A percentile compares a stretch with the other conserved stretches of the same genome.
Evolutionary conservation across 1,140 invertebrate genomes (phyloP).

Genomic region (Choristoneura fumiferana): DNA sequence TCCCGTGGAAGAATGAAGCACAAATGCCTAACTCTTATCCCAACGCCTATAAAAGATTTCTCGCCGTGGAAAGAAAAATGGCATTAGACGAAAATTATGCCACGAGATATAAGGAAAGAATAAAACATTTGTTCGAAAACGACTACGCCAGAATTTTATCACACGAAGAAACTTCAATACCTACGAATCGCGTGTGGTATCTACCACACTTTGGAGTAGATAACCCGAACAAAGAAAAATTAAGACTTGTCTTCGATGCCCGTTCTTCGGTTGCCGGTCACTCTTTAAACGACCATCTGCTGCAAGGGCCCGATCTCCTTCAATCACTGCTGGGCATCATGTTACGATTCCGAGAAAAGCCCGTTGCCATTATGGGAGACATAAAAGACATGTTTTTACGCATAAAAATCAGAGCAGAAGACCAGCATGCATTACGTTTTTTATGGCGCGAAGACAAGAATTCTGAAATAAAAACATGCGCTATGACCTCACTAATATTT

Average conservation of each 20-base stretch:
- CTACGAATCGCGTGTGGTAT: not conserved
- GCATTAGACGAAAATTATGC: not conserved
- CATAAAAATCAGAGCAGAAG: not conserved
- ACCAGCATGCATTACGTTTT: not conserved
- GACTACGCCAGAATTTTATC: not conserved
- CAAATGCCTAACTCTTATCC: not conserved
- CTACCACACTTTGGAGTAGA: not conserved
- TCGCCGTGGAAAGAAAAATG: not conserved
- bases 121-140: not conserved
- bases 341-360: not conserved
- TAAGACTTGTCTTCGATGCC: not conserved
- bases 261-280: not conserved
- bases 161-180: not conserved
- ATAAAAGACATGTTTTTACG: not conserved
- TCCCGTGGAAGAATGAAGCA: not conserved
- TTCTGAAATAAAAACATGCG: not conserved
- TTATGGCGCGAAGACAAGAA: not conserved
- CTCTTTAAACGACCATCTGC: not conserved
- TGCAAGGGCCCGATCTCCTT: not conserved
- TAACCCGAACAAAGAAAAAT: no score
- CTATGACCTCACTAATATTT: not conserved
- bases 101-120: not conserved
- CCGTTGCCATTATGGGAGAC: not conserved
- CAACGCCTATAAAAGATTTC: not conserved
- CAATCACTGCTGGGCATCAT: not conserved